Evolutionary conservation across 1,140 invertebrate genomes (phyloP).

Genomic region (Diorhabda sublineata): DNA sequence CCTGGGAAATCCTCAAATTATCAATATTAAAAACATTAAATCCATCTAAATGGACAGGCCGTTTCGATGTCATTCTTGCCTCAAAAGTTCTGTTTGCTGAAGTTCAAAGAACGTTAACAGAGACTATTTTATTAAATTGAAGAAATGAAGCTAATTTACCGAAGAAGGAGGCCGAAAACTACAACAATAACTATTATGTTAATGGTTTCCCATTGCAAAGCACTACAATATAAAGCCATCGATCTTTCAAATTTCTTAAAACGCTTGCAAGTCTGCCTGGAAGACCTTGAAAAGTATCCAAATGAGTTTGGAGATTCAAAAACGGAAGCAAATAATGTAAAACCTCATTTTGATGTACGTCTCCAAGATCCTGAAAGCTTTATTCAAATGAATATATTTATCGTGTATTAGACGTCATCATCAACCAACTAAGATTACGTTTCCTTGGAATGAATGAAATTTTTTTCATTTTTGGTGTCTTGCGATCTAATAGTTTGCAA

Average conservation of each 20-base stretch:
- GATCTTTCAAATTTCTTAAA: background rate
- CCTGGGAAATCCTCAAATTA: too few species aligned
- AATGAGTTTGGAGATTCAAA: constrained; percentile 1
- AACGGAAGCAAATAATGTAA: constrained; percentile 5
- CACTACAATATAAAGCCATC: background rate
- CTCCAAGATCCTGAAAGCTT: background rate
- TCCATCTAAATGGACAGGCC: too few species aligned
- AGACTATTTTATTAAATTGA: too few species aligned
- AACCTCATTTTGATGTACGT: constrained; percentile 6
- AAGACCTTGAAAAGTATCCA: constrained; percentile 11
- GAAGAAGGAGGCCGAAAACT: constrained; percentile 26
- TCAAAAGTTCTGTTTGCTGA: too few species aligned
- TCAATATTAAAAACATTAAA: too few species aligned
- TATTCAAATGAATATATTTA: background rate
- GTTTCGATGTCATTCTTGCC: too few species aligned
- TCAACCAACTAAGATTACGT: background rate
- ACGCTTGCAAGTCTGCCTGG: background rate
- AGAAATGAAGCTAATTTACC: constrained; percentile 13
- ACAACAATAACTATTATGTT: constrained; percentile 23
- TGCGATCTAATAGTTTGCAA: background rate
- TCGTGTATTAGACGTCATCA: background rate
- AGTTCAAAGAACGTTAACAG: too few species aligned
- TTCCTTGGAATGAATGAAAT: background rate
- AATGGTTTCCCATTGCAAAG: constrained; percentile 25
- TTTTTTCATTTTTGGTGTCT: background rate